Evolutionary conservation across 2,113 vertebrate species (phyloP).

Genomic region (Dipodomys spectabilis): DNA sequence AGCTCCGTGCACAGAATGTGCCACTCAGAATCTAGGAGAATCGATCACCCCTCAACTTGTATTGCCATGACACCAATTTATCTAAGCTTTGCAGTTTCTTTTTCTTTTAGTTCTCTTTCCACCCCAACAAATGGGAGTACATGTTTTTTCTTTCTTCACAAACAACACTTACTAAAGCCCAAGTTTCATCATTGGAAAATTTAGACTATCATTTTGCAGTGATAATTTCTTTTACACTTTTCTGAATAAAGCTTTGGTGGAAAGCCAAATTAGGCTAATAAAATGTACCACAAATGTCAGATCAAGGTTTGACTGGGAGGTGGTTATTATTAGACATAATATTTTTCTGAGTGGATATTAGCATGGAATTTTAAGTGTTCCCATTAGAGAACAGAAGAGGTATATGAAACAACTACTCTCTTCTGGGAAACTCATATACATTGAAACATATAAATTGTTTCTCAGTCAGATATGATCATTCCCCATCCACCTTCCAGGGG

Average conservation of each 20-base stretch:
- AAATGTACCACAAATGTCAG: not conserved
- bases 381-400: not conserved
- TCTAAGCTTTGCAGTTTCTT: slow-evolving; percentile 17
- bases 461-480: not conserved
- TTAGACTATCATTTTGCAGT: slow-evolving; percentile 50
- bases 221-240: slow-evolving; percentile 36
- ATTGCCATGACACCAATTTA: slow-evolving; percentile 59
- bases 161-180: slow-evolving; percentile 18
- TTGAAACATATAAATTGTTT: not conserved
- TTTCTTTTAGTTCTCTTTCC: slow-evolving; percentile 14
- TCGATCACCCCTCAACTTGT: slow-evolving; percentile 29
- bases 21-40: slow-evolving; percentile 49
- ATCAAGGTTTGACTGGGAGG: not conserved
- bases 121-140: slow-evolving; percentile 13
- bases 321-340: slow-evolving; percentile 28
- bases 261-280: not conserved
- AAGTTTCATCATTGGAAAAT: slow-evolving; percentile 47
- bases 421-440: not conserved
- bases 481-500: not conserved
- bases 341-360: slow-evolving; percentile 28
- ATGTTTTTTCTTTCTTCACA: slow-evolving; percentile 38
- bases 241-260: slow-evolving; percentile 39
- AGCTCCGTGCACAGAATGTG: slow-evolving; percentile 57
- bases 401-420: not conserved
- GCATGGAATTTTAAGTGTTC: slow-evolving; percentile 45